Conservation (phyloP, 2,797 vertebrate species). For the Ciconia nigra region DNA sequence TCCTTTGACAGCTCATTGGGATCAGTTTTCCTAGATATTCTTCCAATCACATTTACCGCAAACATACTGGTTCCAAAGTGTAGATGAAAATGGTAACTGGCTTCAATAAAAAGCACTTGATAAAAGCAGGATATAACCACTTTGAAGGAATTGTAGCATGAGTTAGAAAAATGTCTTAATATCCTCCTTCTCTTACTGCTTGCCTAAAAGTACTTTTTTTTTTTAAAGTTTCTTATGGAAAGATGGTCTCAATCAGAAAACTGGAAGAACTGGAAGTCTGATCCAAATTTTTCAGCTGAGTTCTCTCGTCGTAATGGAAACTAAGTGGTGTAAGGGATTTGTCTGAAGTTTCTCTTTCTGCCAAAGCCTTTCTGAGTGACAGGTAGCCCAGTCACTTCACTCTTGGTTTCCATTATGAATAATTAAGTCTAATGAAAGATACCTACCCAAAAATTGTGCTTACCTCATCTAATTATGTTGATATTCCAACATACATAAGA, state of each 20-base stretch:
- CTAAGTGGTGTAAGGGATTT: background rate
- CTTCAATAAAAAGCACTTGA: background rate
- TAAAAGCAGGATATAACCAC: background rate
- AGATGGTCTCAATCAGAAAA: background rate
- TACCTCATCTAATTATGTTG: background rate
- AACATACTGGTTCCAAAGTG: background rate
- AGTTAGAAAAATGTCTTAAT: conserved; percentile 12
- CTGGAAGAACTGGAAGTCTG: background rate
- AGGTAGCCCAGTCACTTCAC: background rate
- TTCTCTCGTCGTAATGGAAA: background rate
- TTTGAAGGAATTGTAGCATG: background rate
- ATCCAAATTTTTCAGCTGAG: background rate
- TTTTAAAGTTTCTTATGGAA: background rate
- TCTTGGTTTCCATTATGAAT: background rate
- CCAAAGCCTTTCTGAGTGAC: background rate
- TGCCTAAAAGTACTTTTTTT: background rate
- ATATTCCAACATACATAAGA: background rate
- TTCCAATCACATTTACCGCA: background rate
- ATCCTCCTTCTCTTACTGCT: background rate
- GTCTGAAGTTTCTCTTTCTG: background rate
- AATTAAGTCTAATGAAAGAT: background rate
- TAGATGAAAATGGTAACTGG: background rate
- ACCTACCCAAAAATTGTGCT: background rate
- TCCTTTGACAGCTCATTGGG: background rate
- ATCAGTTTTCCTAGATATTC: background rate